Evolutionary conservation across 2,113 vertebrate genomes (phyloP).

Genomic region (Chlorodrepanis virens): DNA sequence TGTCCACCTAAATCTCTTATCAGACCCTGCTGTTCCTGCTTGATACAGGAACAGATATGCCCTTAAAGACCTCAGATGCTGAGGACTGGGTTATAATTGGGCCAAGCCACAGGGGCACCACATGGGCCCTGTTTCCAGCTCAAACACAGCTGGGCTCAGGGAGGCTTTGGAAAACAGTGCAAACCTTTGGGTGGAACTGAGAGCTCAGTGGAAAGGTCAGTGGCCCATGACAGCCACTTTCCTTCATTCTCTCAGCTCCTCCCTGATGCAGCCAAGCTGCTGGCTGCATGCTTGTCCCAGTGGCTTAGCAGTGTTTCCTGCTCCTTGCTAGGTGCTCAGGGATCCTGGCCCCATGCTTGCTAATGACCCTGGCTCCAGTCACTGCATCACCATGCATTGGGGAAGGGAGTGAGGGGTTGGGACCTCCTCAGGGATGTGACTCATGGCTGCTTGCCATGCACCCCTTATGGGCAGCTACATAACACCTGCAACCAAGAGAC

Average conservation of each 20-base stretch:
- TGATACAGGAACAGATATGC: neutral
- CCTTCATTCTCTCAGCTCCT: neutral
- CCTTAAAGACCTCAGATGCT: neutral
- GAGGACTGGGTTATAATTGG: neutral
- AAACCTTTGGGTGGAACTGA: neutral
- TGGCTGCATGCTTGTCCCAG: neutral
- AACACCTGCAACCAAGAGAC: neutral
- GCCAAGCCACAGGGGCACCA: accelerated
- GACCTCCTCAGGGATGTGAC: neutral
- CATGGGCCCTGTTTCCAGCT: neutral
- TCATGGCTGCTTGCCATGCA: neutral
- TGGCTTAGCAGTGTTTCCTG: neutral
- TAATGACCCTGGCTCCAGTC: neutral
- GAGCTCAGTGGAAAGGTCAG: neutral
- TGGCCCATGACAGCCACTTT: accelerated
- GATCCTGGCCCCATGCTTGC: neutral
- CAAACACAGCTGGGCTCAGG: neutral
- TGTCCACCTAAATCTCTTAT: neutral
- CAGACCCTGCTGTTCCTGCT: neutral
- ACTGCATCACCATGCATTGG: neutral
- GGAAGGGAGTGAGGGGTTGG: neutral
- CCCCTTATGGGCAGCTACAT: accelerated
- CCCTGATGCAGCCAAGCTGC: neutral
- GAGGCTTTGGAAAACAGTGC: neutral
- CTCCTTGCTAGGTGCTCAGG: accelerated